Percentiles rank a stretch among this genome's conserved stretches.
These are phyloP conservation scores for Parus major DNA, from an alignment of 2,113 vertebrate species.

Conservation along the genomic window DNA sequence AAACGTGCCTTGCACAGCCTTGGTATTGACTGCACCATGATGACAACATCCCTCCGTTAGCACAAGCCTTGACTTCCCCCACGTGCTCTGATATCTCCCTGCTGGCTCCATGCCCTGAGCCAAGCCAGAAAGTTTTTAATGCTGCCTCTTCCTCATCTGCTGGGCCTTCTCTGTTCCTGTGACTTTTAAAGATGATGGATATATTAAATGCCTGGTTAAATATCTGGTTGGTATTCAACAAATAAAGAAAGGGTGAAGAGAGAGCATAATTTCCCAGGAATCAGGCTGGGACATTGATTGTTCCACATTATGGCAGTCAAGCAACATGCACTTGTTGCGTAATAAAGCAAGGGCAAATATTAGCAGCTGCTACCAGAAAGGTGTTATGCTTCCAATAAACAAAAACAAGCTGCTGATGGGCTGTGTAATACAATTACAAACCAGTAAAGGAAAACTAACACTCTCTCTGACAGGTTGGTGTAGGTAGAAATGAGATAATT, in stretches of 20 bases:
- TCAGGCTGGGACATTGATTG: neutral
- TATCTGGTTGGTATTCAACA: neutral
- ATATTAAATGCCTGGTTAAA: neutral
- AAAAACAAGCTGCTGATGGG: neutral
- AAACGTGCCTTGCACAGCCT: neutral
- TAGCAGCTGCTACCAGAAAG: slow-evolving; percentile 8
- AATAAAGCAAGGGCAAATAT: slow-evolving; percentile 47
- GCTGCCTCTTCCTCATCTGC: neutral
- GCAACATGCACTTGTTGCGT: slow-evolving; percentile 28
- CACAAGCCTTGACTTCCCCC: neutral
- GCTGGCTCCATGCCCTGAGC: neutral
- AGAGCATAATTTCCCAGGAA: neutral
- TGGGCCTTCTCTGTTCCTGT: neutral
- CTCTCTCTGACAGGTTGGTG: slow-evolving; percentile 4
- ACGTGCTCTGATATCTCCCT: neutral
- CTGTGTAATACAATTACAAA: slow-evolving; percentile 46
- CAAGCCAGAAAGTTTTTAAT: neutral
- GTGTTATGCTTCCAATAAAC: neutral
- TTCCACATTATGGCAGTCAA: neutral
- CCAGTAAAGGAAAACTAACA: slow-evolving; percentile 15
- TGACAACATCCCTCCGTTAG: neutral
- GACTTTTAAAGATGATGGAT: neutral
- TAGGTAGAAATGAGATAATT: slow-evolving; percentile 41
- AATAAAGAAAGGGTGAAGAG: neutral
- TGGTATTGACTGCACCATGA: neutral